Evolutionary conservation across 2,888 invertebrate genomes (phyloP).

Genomic region (Pyrrhia umbra): DNA sequence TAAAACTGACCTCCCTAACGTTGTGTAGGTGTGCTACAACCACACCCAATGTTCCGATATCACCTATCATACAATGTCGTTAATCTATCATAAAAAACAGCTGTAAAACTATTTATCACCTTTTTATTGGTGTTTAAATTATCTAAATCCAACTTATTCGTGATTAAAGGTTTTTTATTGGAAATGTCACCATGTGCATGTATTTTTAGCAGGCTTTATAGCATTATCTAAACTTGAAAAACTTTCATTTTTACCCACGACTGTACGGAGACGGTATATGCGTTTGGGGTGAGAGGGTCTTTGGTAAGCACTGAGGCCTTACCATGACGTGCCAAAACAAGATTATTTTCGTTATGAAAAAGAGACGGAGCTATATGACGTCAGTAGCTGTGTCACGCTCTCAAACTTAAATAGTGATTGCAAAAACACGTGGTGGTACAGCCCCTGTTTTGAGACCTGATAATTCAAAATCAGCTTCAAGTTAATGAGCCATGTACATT

Average conservation of each 20-base stretch:
- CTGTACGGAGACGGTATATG: too few relatives aligned
- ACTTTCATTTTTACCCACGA: neutral
- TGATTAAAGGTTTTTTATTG: neutral
- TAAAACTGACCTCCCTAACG: neutral
- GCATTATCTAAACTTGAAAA: neutral
- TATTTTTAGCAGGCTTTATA: neutral
- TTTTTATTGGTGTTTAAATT: neutral
- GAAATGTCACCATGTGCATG: neutral
- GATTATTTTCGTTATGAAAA: too few relatives aligned
- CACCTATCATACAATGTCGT: neutral
- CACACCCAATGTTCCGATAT: neutral
- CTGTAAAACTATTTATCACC: neutral
- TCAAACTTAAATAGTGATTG: too few relatives aligned
- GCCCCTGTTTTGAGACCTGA: too few relatives aligned
- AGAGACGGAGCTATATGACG: too few relatives aligned
- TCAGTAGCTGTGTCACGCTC: too few relatives aligned
- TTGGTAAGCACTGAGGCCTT: too few relatives aligned
- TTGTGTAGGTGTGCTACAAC: neutral
- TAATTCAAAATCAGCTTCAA: neutral
- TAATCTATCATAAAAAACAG: neutral
- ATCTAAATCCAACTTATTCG: neutral
- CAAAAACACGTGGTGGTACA: too few relatives aligned
- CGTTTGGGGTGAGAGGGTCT: too few relatives aligned
- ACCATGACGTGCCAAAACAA: too few relatives aligned
- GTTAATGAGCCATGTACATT: slow-evolving; percentile 8